These are phyloP conservation scores for Drosophila ochracea DNA, from an alignment of 2,888 invertebrate species.

Conservation along the genomic window DNA sequence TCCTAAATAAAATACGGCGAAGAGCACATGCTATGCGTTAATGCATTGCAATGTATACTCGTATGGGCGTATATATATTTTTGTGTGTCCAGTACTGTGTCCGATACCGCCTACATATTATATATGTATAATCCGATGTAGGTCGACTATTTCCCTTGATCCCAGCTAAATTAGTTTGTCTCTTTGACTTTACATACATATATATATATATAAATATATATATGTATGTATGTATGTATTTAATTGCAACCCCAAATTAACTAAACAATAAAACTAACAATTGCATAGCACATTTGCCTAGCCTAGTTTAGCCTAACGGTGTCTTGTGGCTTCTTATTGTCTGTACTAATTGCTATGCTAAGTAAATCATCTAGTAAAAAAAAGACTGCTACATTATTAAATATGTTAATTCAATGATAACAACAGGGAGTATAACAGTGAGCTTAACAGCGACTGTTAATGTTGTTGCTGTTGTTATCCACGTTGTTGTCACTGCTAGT, in stretches of 20 bases:
- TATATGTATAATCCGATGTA: not conserved
- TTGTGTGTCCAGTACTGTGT: constrained; percentile 3
- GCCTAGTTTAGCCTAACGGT: constrained; percentile 37
- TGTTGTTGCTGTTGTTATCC: constrained; percentile 10
- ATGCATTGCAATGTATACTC: constrained; percentile 44
- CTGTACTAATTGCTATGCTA: constrained; percentile 32
- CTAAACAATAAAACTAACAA: constrained; percentile 52
- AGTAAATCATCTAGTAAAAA: constrained; percentile 56
- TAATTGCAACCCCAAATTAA: constrained; percentile 68
- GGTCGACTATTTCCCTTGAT: constrained; percentile 4
- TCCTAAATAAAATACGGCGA: constrained; percentile 80
- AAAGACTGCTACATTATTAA: constrained; percentile 50
- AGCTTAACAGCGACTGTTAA: constrained; percentile 1
- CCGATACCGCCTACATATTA: not conserved
- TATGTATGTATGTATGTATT: constrained; percentile 17
- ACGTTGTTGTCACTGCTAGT: constrained; percentile 16
- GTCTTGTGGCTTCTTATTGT: constrained; percentile 45
- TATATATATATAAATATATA: not conserved
- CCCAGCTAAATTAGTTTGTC: constrained; percentile 50
- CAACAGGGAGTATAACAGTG: not conserved
- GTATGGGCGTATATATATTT: constrained; percentile 43
- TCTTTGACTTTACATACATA: constrained; percentile 13
- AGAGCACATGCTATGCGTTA: constrained; percentile 67
- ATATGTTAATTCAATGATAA: constrained; percentile 40
- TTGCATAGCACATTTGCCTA: constrained; percentile 40